Percentiles rank a stretch among this genome's conserved stretches.
Conservation (phyloP, 1,140 invertebrate species). For the Doryteuthis pealeii region DNA sequence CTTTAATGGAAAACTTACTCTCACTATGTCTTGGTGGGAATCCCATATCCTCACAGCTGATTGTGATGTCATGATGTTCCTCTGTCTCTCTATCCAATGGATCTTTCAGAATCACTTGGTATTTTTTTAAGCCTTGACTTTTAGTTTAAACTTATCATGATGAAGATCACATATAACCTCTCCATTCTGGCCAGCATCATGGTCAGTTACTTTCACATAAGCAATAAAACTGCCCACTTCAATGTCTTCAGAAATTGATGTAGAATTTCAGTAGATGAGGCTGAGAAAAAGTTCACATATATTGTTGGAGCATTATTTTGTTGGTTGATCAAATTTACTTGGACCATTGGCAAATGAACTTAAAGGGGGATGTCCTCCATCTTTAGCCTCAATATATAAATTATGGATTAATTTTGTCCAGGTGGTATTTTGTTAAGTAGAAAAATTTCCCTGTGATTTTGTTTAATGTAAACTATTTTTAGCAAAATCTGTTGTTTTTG, state of each 20-base stretch:
- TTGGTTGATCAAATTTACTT: conserved; percentile 30
- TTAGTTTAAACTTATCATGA: conserved; percentile 30
- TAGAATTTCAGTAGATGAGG: conserved; percentile 23
- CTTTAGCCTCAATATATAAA: conserved; percentile 29
- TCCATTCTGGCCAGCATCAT: conserved; percentile 47
- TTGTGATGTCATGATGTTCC: conserved; percentile 26
- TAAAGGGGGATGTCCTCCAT: conserved; percentile 30
- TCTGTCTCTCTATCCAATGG: conserved; percentile 40
- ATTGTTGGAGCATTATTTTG: conserved; percentile 39
- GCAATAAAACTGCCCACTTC: conserved; percentile 43
- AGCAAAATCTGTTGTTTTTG: not conserved
- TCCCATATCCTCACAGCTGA: conserved; percentile 40
- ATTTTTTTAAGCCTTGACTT: conserved; percentile 26
- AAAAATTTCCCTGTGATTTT: not conserved
- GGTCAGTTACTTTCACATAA: conserved; percentile 46
- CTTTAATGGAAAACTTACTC: conserved; percentile 5
- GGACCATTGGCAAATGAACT: conserved; percentile 16
- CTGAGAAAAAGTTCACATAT: conserved; percentile 22
- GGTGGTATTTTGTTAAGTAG: not conserved
- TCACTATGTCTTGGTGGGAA: conserved; percentile 32
- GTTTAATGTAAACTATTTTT: not conserved
- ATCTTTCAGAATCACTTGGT: conserved; percentile 33
- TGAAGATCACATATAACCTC: conserved; percentile 41
- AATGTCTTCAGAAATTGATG: conserved; percentile 33
- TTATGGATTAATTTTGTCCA: conserved; percentile 14